Conservation (phyloP, 1,140 invertebrate species). For the Pectinophora gossypiella region DNA sequence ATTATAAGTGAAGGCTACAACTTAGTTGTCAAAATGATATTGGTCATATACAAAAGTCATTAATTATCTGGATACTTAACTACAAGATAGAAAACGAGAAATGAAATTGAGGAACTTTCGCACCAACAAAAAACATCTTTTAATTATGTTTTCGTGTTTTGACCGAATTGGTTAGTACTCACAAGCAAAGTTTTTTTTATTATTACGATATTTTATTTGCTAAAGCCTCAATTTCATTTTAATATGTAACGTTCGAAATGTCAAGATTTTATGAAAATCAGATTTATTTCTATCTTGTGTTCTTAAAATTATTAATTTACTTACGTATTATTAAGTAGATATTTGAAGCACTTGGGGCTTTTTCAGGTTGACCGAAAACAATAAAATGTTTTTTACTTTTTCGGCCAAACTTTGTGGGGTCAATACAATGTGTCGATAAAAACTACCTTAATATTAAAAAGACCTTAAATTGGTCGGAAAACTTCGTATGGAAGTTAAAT, state of each 20-base stretch:
- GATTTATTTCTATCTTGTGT: no score
- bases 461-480: conserved; percentile 35
- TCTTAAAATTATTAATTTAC: background rate
- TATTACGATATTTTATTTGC: no score
- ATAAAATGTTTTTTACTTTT: background rate
- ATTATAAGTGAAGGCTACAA: conserved; percentile 13
- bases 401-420: background rate
- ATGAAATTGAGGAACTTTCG: no score
- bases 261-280: no score
- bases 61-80: no score
- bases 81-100: no score
- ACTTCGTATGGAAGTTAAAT: conserved; percentile 40
- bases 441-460: conserved; percentile 13
- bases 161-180: no score
- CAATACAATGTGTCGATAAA: background rate
- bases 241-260: no score
- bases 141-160: no score
- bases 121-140: no score
- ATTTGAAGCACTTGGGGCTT: conserved; percentile 38
- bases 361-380: background rate
- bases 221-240: no score
- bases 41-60: conserved; percentile 39
- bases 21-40: conserved; percentile 11
- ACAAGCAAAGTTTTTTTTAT: no score
- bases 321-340: background rate